phyloP scores from a whole-genome alignment of 2,888 invertebrate species.

The Ectemnius cavifrons region DNA sequence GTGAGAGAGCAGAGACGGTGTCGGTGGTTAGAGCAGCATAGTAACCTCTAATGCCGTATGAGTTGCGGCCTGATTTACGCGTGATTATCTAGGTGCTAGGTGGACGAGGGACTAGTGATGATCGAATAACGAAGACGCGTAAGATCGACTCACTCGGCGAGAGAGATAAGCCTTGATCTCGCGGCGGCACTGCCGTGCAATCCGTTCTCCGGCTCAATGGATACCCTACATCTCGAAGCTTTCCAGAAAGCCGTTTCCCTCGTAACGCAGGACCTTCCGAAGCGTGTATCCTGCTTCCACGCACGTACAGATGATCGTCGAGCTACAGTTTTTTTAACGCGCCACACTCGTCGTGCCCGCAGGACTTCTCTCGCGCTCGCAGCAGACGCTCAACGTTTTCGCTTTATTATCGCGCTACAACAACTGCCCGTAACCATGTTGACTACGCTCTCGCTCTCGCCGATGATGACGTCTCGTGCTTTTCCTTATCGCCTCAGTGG shows the following conservation, averaged over 20 bases:
- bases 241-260: conserved; percentile 19
- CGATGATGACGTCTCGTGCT: conserved; percentile 46
- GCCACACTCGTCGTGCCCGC: too few species aligned
- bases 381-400: conserved; percentile 27
- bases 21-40: too few species aligned
- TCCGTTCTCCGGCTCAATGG: neutral
- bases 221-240: conserved; percentile 41
- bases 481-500: conserved; percentile 39
- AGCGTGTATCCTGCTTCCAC: too few species aligned
- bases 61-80: too few species aligned
- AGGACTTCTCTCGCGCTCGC: too few species aligned
- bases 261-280: neutral
- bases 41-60: too few species aligned
- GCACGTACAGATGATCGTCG: too few species aligned
- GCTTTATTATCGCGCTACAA: conserved; percentile 44
- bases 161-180: conserved; percentile 31
- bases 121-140: neutral
- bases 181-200: conserved; percentile 16
- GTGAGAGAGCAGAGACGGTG: too few species aligned
- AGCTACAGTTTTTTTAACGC: too few species aligned
- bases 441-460: conserved; percentile 24
- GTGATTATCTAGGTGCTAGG: too few species aligned
- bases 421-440: conserved; percentile 49
- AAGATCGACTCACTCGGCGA: conserved; percentile 35
- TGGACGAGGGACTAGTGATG: too few species aligned